Percentiles rank a stretch among this genome's conserved stretches.
phyloP scores from a whole-genome alignment of 2,113 vertebrate species.

The Lophura nycthemera region DNA sequence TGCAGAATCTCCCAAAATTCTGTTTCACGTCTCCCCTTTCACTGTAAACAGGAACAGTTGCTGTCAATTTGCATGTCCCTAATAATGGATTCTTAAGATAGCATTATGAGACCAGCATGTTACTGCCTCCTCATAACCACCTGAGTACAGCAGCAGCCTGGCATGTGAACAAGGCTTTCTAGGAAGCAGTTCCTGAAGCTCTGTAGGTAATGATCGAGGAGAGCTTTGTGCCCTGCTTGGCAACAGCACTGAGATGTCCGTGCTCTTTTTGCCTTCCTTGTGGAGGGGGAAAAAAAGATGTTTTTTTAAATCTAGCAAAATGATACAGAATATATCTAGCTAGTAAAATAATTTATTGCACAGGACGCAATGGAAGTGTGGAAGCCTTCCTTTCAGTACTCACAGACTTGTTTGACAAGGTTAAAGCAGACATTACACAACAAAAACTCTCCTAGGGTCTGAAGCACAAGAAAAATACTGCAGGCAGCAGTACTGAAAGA shows the following conservation, averaged over 20 bases:
- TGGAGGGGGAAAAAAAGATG: too few species aligned
- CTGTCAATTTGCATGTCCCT: neutral
- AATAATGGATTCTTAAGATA: rapidly evolving
- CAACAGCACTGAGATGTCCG: neutral
- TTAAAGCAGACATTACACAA: neutral
- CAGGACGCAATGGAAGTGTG: neutral
- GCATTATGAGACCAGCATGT: neutral
- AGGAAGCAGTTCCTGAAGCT: neutral
- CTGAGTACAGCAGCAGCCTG: neutral
- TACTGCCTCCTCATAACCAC: neutral
- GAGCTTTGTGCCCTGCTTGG: neutral
- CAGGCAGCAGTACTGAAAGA: neutral
- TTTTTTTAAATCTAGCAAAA: neutral
- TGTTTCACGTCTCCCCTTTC: neutral
- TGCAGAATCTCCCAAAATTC: neutral
- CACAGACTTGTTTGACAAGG: neutral
- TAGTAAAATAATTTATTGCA: neutral
- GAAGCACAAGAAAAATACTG: neutral
- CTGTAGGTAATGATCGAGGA: neutral
- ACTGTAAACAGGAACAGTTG: rapidly evolving
- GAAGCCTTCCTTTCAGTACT: neutral
- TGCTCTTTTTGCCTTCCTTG: neutral
- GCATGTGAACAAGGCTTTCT: neutral
- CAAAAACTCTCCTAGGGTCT: neutral
- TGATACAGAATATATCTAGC: neutral